Evolutionary conservation across 2,113 vertebrate genomes (phyloP).

Genomic region (Hippocampus barbouri): DNA sequence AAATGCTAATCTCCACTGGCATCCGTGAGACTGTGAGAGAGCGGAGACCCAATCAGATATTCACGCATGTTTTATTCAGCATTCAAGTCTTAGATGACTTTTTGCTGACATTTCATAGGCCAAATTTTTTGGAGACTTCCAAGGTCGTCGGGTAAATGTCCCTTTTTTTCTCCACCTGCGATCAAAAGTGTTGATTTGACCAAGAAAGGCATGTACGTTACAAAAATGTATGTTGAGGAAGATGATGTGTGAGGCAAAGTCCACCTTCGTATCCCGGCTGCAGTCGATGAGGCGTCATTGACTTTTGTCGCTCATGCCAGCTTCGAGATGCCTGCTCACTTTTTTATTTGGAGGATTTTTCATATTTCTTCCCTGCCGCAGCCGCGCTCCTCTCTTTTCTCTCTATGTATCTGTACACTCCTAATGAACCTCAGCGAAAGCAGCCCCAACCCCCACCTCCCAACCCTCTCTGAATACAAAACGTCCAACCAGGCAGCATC

Average conservation of each 20-base stretch:
- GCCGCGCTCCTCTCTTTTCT: slow-evolving; percentile 17
- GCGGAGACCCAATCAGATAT: background rate
- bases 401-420: slow-evolving; percentile 7
- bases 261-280: background rate
- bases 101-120: slow-evolving; percentile 3
- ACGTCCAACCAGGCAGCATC: slow-evolving; percentile 43
- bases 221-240: background rate
- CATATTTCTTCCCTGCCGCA: slow-evolving; percentile 25
- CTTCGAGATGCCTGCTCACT: background rate
- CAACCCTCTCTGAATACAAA: slow-evolving; percentile 46
- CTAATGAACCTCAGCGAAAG: slow-evolving; percentile 43
- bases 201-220: background rate
- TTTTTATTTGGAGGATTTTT: slow-evolving; percentile 36
- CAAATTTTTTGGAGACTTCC: background rate
- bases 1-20: background rate
- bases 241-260: background rate
- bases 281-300: background rate
- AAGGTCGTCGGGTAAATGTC: background rate
- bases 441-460: background rate
- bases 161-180: background rate
- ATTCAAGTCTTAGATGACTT: background rate
- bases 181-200: background rate
- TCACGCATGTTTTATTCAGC: slow-evolving; percentile 6
- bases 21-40: background rate
- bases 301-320: background rate